A percentile compares a stretch with the other conserved stretches of the same genome.
Conservation (phyloP, 2,113 vertebrate species). For the Nipponia nippon region DNA sequence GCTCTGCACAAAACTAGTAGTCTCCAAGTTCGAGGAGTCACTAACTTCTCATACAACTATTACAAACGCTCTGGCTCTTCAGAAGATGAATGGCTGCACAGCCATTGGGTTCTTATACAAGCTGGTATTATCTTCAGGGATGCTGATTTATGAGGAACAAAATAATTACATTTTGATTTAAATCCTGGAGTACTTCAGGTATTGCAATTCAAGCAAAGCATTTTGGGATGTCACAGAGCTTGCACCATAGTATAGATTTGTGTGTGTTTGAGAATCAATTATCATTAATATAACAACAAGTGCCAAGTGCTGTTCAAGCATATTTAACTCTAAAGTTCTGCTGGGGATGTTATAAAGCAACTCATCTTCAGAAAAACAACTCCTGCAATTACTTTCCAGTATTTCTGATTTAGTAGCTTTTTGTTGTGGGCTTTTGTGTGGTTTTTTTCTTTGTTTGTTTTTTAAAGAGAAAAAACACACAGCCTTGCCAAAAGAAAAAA, state of each 20-base stretch:
- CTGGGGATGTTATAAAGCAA: background rate
- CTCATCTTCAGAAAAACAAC: background rate
- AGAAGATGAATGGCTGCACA: background rate
- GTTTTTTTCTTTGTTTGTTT: background rate
- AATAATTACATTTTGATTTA: constrained; percentile 60
- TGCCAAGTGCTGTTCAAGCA: background rate
- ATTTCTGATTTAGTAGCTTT: background rate
- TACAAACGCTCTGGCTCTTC: background rate
- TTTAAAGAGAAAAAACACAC: background rate
- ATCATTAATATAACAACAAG: constrained; percentile 4
- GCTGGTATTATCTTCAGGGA: background rate
- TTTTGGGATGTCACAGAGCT: background rate
- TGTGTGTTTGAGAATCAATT: constrained; percentile 34
- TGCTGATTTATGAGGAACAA: constrained; percentile 27
- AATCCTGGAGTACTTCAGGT: constrained; percentile 4
- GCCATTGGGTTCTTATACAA: background rate
- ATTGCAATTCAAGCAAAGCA: background rate
- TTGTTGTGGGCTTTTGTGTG: background rate
- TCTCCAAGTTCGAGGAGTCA: background rate
- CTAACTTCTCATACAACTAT: background rate
- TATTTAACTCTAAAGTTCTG: background rate
- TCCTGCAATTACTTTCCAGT: background rate
- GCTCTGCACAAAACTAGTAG: background rate
- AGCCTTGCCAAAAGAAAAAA: background rate
- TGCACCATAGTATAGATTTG: background rate